Conservation (phyloP, 1,140 invertebrate genomes). For the Stenopsyche tienmushanensis region DNA sequence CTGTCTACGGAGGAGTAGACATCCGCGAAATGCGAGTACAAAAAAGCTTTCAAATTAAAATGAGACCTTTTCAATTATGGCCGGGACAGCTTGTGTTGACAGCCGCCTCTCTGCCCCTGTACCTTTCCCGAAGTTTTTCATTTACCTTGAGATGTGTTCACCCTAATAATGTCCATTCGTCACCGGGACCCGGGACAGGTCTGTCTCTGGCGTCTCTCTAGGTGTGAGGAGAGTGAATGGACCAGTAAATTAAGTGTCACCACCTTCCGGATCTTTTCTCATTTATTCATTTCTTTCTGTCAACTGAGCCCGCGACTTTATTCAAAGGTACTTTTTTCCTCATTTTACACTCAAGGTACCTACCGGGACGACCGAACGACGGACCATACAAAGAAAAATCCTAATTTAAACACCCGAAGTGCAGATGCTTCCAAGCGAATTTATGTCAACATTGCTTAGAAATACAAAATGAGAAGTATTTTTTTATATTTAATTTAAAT, state of each 20-base stretch:
- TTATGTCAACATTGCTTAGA: neutral
- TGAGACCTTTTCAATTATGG: constrained; percentile 24
- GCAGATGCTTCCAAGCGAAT: neutral
- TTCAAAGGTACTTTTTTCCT: neutral
- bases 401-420: no score
- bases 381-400: no score
- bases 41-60: constrained; percentile 27
- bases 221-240: constrained; percentile 3
- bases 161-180: constrained; percentile 30
- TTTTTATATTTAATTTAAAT: neutral
- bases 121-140: neutral
- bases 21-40: no score
- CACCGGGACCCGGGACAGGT: constrained; percentile 1
- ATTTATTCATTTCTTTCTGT: constrained; percentile 23
- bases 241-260: constrained; percentile 25
- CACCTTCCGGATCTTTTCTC: constrained; percentile 6
- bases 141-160: constrained; percentile 11
- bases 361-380: no score
- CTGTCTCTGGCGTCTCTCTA: constrained; percentile 2
- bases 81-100: constrained; percentile 22
- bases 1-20: no score
- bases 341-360: neutral
- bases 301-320: neutral
- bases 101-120: neutral
- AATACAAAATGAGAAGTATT: neutral